Evolutionary conservation across 2,113 vertebrate species (phyloP), one percentile per base, ranked within the genome.

Genomic region (Silurus meridionalis): DNA sequence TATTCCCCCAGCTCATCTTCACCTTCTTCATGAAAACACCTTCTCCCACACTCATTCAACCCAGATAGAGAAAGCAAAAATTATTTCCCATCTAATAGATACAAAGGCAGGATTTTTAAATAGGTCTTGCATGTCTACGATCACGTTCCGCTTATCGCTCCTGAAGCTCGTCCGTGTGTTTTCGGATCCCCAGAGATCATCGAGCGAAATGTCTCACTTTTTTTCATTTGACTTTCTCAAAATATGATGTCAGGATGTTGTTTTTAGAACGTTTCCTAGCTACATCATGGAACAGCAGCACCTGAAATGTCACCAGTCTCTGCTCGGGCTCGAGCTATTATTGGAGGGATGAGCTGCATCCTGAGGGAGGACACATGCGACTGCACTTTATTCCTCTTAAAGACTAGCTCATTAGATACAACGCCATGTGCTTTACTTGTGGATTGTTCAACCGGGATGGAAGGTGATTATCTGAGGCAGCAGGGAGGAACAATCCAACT

Each of bases 31-130:
- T 61, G 19, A 13, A 80, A 61, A 21, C 57, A 60, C 14, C 53
- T 58, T 1, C 6, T 78, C 53, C 23, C n/a, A 55, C 71, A 52
- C 57, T 61, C 69, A 77, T 19, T n/a, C 58, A 37, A 77, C 17
- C 37, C 48, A 52, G 72, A 50, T 19, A 72, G 37, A 23, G 0
- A 2, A 72, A 48, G 23, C 0, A 13, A 4, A 2, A 25, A 17
- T 50, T 37, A 57, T 67, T 79, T 64, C 46, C 57, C 14, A 69
- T 79, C 63, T 61, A 77, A 64, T 77, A 84, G 84, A 84, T 87
- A 89, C 8, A 86, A 23, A 87, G 83, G 84, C 82, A 80, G 86
- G 87, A 87, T 84, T 90, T 84, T 90, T 91, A 90, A 92, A 89
- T 87, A 90, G 91, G 91, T 92, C 91, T 91, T 46, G 88, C 85